Evolutionary conservation across 2,888 invertebrate species (phyloP).

Genomic region (Cephonodes hylas): DNA sequence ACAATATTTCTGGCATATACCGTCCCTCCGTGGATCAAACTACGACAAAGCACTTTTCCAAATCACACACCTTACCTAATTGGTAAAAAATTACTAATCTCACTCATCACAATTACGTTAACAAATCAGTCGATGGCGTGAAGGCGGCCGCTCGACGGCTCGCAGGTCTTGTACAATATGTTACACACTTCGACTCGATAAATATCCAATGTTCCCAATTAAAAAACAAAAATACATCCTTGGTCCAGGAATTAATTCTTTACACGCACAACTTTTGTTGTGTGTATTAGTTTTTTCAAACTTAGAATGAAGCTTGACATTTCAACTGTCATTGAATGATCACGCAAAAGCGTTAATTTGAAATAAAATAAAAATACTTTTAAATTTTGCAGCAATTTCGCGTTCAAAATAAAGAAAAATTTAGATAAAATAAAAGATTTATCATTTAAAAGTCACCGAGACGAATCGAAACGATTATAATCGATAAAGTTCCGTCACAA

Average conservation of each 20-base stretch:
- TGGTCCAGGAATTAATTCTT: background rate
- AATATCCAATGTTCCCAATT: background rate
- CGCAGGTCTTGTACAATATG: conserved; percentile 17
- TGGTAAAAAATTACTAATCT: conserved; percentile 73
- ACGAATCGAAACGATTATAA: conserved; percentile 47
- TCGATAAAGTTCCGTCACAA: conserved; percentile 47
- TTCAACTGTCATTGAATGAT: background rate
- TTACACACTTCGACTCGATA: background rate
- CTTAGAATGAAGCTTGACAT: background rate
- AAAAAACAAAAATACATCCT: background rate
- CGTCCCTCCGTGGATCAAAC: conserved; percentile 59
- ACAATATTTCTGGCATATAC: conserved; percentile 69
- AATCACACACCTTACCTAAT: conserved; percentile 64
- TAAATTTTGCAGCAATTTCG: conserved; percentile 44
- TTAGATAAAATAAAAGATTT: conserved; percentile 34
- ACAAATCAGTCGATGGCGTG: conserved; percentile 68
- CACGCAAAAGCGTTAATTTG: background rate
- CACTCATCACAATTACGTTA: conserved; percentile 62
- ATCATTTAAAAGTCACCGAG: conserved; percentile 43
- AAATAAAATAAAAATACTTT: conserved; percentile 28
- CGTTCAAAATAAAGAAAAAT: conserved; percentile 34
- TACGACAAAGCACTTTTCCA: conserved; percentile 64
- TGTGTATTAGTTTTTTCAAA: background rate
- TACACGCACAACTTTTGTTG: background rate
- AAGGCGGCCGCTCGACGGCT: conserved; percentile 35